Evolutionary conservation across 30 jellyfish, hydroid and myxozoan genomes (phyloP), one percentile per base, ranked within the genome.

Genomic region (Aurelia coerulea): DNA sequence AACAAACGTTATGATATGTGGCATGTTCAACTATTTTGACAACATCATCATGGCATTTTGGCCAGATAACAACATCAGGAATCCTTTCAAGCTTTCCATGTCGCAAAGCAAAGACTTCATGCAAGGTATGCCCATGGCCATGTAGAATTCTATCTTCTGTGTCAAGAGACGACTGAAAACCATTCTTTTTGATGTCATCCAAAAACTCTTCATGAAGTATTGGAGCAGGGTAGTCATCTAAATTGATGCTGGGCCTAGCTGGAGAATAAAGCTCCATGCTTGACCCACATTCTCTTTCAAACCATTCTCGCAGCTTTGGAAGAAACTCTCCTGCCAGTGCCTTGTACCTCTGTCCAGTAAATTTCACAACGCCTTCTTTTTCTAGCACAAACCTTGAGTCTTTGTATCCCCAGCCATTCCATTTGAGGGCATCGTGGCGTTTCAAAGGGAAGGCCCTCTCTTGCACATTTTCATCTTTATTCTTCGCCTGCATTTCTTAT

Each of bases 391-490:
- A 94, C 86, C 68, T 56, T 11, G 97, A 94, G 65, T 94, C 99
- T 23, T 78, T 83, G 59, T 94, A 94, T 14, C 99, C 99, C 99
- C 99, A 94, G 11, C 99, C 99, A 41, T 89, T 88, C 97, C 97
- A 94, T 60, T 85, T 87, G 73, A 94, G 74, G 33, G 84, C 95
- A 2, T 94, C 95, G 69, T 94, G 97, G 29, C 99, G 91, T 83
- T 86, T 76, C 37, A 85, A 75, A 4, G 99, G 99, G 75, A 72
- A 94, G 51, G 99, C 99, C 78, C 78, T 79, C 18, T 74, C 15
- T 46, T 46, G 14, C 14, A 46, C 56, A 6, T 46, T 46, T 4
- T 8, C 56, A 46, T 46, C 56, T 46, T 46, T 46, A 42, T 42
- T 42, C 11, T 46, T 46, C 56, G 12, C 56, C 15, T 5, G 56